Evolutionary conservation across 2,797 vertebrate genomes (phyloP).

Genomic region (Pseudocheirus occidentalis): DNA sequence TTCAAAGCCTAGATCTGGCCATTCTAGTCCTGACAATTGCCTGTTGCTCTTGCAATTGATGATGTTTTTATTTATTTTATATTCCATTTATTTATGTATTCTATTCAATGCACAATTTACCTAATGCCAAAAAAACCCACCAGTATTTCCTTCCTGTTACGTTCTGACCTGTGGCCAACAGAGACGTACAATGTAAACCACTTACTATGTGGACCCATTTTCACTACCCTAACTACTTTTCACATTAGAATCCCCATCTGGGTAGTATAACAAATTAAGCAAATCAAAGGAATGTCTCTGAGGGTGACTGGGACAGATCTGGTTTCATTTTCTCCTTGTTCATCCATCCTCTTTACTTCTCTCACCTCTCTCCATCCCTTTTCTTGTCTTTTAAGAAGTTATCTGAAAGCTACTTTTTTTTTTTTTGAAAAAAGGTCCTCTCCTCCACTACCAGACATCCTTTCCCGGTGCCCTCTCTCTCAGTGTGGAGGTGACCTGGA

Average conservation of each 20-base stretch:
- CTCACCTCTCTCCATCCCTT: neutral
- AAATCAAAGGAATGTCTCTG: constrained; percentile 69
- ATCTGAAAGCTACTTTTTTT: neutral
- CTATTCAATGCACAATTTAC: constrained; percentile 72
- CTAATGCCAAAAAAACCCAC: constrained; percentile 72
- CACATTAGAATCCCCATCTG: constrained; percentile 74
- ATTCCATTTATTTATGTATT: neutral
- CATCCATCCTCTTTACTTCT: neutral
- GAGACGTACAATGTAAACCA: constrained; percentile 73
- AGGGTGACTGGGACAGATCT: neutral
- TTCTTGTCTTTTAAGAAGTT: constrained; percentile 19
- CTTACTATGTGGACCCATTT: constrained; percentile 69
- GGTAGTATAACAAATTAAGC: constrained; percentile 41
- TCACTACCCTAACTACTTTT: constrained; percentile 81
- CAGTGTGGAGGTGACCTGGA: too few species aligned
- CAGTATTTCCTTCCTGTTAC: constrained; percentile 79
- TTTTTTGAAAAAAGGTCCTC: constrained; percentile 1
- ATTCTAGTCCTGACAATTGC: constrained; percentile 71
- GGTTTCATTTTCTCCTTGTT: neutral
- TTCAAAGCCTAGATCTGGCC: constrained; percentile 41
- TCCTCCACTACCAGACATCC: neutral
- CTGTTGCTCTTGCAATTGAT: constrained; percentile 77
- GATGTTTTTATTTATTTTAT: constrained; percentile 57
- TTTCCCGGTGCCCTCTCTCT: too few species aligned
- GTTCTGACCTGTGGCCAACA: constrained; percentile 80